phyloP scores from a whole-genome alignment of 2,797 vertebrate species.

The Hapalemur alaotrensis region DNA sequence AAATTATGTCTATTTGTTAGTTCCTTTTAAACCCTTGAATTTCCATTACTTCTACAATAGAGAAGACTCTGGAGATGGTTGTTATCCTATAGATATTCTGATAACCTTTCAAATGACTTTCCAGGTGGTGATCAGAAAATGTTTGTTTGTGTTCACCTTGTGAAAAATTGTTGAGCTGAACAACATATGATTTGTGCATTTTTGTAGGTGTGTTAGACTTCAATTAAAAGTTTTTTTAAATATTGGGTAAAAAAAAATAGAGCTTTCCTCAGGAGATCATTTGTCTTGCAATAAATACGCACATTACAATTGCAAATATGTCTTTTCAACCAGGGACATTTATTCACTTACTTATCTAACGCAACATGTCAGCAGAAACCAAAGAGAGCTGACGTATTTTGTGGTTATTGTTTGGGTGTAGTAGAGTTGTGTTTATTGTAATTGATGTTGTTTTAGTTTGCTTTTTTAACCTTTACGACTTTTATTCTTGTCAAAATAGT shows the following conservation, averaged over 20 bases:
- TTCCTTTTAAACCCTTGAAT: background rate
- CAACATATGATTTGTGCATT: background rate
- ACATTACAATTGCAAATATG: background rate
- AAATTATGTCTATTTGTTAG: background rate
- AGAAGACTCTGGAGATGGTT: background rate
- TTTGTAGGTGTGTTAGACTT: background rate
- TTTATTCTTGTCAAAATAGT: constrained; percentile 16
- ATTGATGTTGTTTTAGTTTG: background rate
- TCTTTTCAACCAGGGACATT: background rate
- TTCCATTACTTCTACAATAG: background rate
- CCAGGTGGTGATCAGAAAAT: background rate
- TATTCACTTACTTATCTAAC: background rate
- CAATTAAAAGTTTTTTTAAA: background rate
- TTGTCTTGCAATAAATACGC: background rate
- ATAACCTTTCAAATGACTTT: background rate
- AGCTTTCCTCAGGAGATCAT: background rate
- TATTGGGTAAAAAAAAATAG: background rate
- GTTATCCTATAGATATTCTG: background rate
- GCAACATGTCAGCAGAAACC: background rate
- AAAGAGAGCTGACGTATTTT: background rate
- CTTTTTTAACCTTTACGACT: background rate
- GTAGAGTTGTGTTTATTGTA: background rate
- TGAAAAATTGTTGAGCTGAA: background rate
- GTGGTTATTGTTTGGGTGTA: background rate
- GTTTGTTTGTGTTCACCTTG: background rate